Conservation (phyloP, 2,113 vertebrate genomes). For the Gallinago media region DNA sequence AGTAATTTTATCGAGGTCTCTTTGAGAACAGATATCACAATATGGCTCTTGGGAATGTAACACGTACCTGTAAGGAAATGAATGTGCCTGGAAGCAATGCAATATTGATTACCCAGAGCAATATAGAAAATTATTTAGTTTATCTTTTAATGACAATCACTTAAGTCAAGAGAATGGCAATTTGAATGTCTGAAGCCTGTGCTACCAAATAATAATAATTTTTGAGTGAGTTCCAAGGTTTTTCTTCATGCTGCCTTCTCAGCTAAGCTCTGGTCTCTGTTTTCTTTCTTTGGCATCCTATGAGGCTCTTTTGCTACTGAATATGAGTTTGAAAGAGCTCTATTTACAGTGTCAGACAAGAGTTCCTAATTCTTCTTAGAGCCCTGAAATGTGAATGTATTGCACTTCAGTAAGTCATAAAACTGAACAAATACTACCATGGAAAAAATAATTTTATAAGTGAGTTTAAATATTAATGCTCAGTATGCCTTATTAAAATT, state of each 20-base stretch:
- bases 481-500: slow-evolving; percentile 44
- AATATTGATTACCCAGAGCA: not conserved
- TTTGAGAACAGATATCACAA: not conserved
- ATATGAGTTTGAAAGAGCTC: not conserved
- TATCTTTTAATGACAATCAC: not conserved
- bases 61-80: not conserved
- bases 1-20: not conserved
- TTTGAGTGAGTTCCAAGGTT: not conserved
- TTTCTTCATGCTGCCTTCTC: not conserved
- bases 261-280: not conserved
- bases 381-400: not conserved
- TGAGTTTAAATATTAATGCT: slow-evolving; percentile 71
- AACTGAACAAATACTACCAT: slow-evolving; percentile 59
- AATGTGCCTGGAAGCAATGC: not conserved
- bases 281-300: not conserved
- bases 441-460: slow-evolving; percentile 48
- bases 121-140: not conserved
- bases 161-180: not conserved
- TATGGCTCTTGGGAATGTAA: not conserved
- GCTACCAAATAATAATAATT: not conserved
- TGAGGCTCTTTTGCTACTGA: not conserved
- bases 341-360: not conserved
- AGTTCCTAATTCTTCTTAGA: slow-evolving; percentile 36
- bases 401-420: slow-evolving; percentile 45
- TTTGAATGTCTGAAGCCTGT: not conserved